phyloP scores from a whole-genome alignment of 2,797 vertebrate genomes.

The Danio aesculapii region DNA sequence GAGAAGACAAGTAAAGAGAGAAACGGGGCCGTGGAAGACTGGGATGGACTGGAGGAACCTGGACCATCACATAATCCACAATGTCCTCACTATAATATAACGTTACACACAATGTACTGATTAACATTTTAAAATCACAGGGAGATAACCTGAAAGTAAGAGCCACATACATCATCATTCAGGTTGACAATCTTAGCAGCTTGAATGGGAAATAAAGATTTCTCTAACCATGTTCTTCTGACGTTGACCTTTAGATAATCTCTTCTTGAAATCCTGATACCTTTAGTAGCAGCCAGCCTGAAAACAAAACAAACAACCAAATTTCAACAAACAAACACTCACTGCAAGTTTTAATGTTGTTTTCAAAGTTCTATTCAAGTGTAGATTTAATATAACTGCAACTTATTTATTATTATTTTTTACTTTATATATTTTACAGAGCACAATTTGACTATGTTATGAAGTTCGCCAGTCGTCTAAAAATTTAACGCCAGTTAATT shows the following conservation, averaged over 20 bases:
- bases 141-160: background rate
- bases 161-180: background rate
- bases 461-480: background rate
- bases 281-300: slow-evolving; percentile 87
- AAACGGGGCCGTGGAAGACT: slow-evolving; percentile 77
- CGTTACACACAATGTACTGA: background rate
- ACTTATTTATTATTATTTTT: background rate
- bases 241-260: slow-evolving; percentile 87
- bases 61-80: slow-evolving; percentile 81
- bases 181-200: background rate
- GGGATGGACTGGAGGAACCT: slow-evolving; percentile 72
- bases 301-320: slow-evolving; percentile 21
- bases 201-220: background rate
- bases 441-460: background rate
- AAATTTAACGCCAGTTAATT: background rate
- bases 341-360: background rate
- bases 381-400: background rate
- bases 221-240: slow-evolving; percentile 80
- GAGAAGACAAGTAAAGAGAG: slow-evolving; percentile 88
- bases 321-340: slow-evolving; percentile 7
- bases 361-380: background rate
- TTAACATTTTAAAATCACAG: background rate
- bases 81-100: slow-evolving; percentile 77
- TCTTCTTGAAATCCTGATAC: slow-evolving; percentile 77
- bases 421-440: background rate